phyloP scores from a whole-genome alignment of 1,140 invertebrate species.

The Pseudomyrmex dendroicus region DNA sequence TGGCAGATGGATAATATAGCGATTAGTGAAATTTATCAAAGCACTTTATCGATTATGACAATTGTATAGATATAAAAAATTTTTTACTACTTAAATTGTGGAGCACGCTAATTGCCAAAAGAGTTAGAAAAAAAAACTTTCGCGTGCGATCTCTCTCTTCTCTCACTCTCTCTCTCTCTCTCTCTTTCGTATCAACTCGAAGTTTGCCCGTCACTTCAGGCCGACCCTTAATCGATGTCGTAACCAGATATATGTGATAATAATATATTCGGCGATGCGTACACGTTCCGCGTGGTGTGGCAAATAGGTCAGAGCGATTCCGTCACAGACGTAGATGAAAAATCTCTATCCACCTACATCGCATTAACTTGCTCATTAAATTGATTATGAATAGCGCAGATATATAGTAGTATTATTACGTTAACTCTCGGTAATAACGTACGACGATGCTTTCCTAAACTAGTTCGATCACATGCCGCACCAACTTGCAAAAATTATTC shows the following conservation, averaged over 20 bases:
- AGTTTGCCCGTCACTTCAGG: background rate
- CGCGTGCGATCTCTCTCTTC: too few relatives aligned
- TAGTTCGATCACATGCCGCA: background rate
- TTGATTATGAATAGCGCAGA: slow-evolving; percentile 44
- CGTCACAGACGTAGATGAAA: slow-evolving; percentile 28
- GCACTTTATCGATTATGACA: too few relatives aligned
- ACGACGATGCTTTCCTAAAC: background rate
- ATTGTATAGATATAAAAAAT: too few relatives aligned
- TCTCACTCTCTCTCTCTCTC: too few relatives aligned
- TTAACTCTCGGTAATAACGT: slow-evolving; percentile 29
- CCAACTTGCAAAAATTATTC: background rate
- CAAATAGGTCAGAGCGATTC: slow-evolving; percentile 42
- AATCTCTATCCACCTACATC: slow-evolving; percentile 33
- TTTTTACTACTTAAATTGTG: too few relatives aligned
- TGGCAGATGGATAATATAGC: too few relatives aligned
- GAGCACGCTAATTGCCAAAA: too few relatives aligned
- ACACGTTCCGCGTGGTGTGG: slow-evolving; percentile 18
- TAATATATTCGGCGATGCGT: slow-evolving; percentile 48
- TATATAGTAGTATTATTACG: background rate
- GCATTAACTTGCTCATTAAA: slow-evolving; percentile 46
- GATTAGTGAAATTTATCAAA: too few relatives aligned
- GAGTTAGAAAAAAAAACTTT: too few relatives aligned
- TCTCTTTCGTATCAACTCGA: background rate
- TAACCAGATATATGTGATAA: slow-evolving; percentile 11
- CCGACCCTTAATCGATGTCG: slow-evolving; percentile 20